Percentiles rank a stretch among this genome's conserved stretches.
phyloP scores from a whole-genome alignment of 2,113 vertebrate genomes.

The Muscicapa adusta region DNA sequence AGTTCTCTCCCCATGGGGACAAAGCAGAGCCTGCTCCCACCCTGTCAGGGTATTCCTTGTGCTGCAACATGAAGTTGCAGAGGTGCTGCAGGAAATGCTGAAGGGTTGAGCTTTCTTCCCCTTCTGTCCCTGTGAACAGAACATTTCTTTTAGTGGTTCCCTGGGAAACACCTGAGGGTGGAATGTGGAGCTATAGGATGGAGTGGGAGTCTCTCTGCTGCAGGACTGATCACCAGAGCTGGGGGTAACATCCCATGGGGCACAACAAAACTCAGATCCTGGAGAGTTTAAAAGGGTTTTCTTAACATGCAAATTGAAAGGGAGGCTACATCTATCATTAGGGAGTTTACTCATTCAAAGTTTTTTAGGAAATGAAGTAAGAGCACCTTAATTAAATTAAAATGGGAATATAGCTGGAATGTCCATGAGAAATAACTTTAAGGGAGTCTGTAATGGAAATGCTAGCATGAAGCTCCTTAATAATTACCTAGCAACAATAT shows the following conservation, averaged over 20 bases:
- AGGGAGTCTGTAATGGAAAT: background rate
- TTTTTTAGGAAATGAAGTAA: background rate
- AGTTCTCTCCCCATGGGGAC: background rate
- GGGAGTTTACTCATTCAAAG: background rate
- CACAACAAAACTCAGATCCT: background rate
- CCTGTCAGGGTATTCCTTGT: background rate
- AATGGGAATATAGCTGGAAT: background rate
- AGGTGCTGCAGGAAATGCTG: background rate
- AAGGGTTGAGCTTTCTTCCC: background rate
- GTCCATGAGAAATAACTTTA: background rate
- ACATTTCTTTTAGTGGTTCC: background rate
- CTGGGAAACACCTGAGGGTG: background rate
- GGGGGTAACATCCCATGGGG: background rate
- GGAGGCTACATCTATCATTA: background rate
- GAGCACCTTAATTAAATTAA: background rate
- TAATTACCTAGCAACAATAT: background rate
- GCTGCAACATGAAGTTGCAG: background rate
- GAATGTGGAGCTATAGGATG: background rate
- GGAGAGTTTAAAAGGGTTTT: background rate
- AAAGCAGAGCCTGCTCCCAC: background rate
- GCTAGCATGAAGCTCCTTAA: background rate
- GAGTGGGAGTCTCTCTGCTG: background rate
- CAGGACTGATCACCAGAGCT: background rate
- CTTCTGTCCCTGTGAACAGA: background rate
- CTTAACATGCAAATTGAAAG: background rate